Conservation (phyloP, 1,140 invertebrate genomes). For the Pseudoatta argentina region DNA sequence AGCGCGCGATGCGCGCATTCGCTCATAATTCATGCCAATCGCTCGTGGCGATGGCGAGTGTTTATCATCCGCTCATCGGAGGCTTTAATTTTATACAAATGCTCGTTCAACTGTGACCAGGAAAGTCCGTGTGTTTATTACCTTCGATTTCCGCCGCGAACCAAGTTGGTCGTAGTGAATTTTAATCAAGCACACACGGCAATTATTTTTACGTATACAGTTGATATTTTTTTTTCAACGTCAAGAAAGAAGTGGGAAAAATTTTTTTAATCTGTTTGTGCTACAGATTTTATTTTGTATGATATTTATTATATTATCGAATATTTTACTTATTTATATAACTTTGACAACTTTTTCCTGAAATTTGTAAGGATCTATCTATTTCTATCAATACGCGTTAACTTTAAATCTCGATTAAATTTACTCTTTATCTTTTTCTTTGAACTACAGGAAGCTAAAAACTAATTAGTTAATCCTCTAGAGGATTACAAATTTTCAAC, state of each 20-base stretch:
- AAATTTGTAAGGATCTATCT: neutral
- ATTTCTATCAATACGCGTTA: too few relatives aligned
- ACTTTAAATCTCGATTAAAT: too few relatives aligned
- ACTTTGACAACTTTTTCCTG: neutral
- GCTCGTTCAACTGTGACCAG: conserved; percentile 3
- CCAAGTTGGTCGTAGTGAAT: neutral
- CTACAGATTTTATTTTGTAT: neutral
- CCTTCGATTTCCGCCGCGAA: conserved; percentile 14
- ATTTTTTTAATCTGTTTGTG: neutral
- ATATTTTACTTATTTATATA: neutral
- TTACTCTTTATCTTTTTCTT: too few relatives aligned
- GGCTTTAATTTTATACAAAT: conserved; percentile 42
- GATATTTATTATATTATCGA: neutral
- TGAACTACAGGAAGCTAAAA: too few relatives aligned
- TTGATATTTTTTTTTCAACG: neutral
- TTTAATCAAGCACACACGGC: neutral
- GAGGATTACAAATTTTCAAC: too few relatives aligned
- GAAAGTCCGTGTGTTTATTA: conserved; percentile 50
- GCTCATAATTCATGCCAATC: conserved; percentile 46
- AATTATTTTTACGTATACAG: neutral
- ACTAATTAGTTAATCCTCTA: too few relatives aligned
- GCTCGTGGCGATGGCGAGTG: conserved; percentile 33
- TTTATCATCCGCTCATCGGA: conserved; percentile 46
- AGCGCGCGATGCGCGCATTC: neutral
- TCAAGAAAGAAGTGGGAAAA: neutral